phyloP scores from a whole-genome alignment of 2,888 invertebrate species.

The Phrixothrix hirtus region DNA sequence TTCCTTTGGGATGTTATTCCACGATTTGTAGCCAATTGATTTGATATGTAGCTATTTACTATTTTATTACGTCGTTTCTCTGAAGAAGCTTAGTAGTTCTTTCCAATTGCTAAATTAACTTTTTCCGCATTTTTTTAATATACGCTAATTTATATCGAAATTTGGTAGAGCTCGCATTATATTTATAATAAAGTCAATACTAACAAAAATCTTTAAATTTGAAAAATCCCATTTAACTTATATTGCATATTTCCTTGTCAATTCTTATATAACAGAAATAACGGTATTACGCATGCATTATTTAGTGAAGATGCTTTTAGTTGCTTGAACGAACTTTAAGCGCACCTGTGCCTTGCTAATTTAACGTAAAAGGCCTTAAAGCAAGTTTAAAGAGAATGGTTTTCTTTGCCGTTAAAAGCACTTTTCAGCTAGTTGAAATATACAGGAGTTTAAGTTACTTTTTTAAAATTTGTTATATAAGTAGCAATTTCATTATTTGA shows the following conservation, averaged over 20 bases:
- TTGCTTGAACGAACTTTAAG: constrained; percentile 41
- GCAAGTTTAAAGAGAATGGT: constrained; percentile 1
- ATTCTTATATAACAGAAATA: constrained; percentile 43
- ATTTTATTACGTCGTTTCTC: constrained; percentile 18
- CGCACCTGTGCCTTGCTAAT: constrained; percentile 43
- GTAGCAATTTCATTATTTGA: no score
- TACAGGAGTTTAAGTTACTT: no score
- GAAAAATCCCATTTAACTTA: no score
- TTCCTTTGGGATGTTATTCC: constrained; percentile 29
- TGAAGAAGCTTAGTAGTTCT: neutral
- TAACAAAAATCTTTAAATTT: no score
- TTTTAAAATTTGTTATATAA: no score
- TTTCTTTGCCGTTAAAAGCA: neutral
- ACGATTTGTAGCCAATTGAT: constrained; percentile 49
- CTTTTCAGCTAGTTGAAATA: no score
- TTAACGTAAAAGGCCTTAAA: constrained; percentile 20
- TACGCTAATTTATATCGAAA: constrained; percentile 4
- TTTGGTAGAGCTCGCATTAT: no score
- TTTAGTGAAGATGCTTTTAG: constrained; percentile 54
- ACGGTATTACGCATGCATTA: constrained; percentile 49
- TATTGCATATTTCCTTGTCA: no score
- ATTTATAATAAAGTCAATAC: no score
- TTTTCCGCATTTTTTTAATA: neutral
- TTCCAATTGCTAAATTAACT: neutral
- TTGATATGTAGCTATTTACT: constrained; percentile 38